A percentile compares a stretch with the other conserved stretches of the same genome.
phyloP scores from a whole-genome alignment of 2,113 vertebrate genomes.

The Ailurus styani region DNA sequence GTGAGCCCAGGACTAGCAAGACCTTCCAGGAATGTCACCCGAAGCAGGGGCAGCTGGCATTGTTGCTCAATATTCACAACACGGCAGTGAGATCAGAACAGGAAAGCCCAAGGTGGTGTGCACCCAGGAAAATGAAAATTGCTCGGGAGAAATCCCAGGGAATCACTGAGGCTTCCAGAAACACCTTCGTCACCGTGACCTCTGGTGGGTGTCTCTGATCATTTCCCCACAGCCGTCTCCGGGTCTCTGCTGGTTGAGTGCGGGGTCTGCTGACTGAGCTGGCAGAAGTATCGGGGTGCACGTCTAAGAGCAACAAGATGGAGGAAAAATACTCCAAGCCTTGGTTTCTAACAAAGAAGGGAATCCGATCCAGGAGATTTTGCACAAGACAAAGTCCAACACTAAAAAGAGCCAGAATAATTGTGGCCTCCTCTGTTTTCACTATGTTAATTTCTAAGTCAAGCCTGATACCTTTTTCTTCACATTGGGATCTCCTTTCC shows the following conservation, averaged over 20 bases:
- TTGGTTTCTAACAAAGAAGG: background rate
- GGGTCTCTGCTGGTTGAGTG: background rate
- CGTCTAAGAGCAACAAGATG: background rate
- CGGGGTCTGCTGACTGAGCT: accelerated
- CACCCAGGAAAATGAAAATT: background rate
- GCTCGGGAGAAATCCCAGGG: background rate
- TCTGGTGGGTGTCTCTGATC: accelerated
- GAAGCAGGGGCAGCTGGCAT: background rate
- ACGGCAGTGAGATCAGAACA: accelerated
- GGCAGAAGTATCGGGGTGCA: accelerated
- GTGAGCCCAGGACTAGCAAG: accelerated
- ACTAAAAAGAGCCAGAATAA: background rate
- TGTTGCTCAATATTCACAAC: background rate
- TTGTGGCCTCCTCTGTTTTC: accelerated
- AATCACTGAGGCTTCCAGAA: background rate
- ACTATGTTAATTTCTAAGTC: background rate
- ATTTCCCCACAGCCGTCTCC: accelerated
- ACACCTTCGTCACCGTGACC: accelerated
- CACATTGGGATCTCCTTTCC: background rate
- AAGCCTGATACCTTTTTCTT: too few species aligned
- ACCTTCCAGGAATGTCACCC: too few species aligned
- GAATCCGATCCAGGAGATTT: background rate
- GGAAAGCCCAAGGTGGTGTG: too few species aligned
- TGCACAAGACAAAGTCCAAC: background rate
- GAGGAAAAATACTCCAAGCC: too few species aligned